Conservation (phyloP, 1,140 invertebrate species). For the Zaprionus davidi region DNA sequence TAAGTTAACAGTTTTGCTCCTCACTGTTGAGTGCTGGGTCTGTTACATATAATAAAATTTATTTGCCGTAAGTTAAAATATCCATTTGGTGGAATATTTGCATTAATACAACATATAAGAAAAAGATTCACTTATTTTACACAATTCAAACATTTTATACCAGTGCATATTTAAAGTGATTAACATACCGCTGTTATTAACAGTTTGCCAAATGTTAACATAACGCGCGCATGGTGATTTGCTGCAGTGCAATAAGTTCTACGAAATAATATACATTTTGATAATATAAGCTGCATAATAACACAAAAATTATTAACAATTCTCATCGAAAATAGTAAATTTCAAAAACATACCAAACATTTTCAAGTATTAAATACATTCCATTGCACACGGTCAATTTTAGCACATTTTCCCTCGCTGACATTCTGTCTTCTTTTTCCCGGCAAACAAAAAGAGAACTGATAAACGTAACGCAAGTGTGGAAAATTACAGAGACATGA, state of each 20-base stretch:
- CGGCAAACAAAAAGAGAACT: slow-evolving; percentile 54
- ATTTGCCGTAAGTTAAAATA: neutral
- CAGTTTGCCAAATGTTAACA: slow-evolving; percentile 4
- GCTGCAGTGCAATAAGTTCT: too few relatives aligned
- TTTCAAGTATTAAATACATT: slow-evolving; percentile 1
- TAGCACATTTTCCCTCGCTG: slow-evolving; percentile 31
- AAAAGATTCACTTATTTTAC: neutral
- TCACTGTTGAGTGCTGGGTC: neutral
- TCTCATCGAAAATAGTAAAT: neutral
- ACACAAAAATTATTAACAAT: too few relatives aligned
- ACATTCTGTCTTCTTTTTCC: slow-evolving; percentile 53
- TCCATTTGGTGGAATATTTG: neutral
- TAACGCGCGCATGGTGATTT: neutral
- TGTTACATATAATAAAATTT: neutral
- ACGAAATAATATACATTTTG: neutral
- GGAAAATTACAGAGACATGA: slow-evolving; percentile 63
- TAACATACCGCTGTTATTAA: neutral
- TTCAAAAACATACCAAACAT: neutral
- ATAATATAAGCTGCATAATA: too few relatives aligned
- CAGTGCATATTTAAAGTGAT: neutral
- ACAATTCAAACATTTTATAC: neutral
- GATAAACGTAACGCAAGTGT: slow-evolving; percentile 53
- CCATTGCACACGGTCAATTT: slow-evolving; percentile 8
- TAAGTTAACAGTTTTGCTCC: slow-evolving; percentile 2
- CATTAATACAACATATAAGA: too few relatives aligned